Percentiles rank a stretch among this genome's conserved stretches.
Conservation (phyloP, 2,888 invertebrate species). For the Drosophila fulvimacula region DNA sequence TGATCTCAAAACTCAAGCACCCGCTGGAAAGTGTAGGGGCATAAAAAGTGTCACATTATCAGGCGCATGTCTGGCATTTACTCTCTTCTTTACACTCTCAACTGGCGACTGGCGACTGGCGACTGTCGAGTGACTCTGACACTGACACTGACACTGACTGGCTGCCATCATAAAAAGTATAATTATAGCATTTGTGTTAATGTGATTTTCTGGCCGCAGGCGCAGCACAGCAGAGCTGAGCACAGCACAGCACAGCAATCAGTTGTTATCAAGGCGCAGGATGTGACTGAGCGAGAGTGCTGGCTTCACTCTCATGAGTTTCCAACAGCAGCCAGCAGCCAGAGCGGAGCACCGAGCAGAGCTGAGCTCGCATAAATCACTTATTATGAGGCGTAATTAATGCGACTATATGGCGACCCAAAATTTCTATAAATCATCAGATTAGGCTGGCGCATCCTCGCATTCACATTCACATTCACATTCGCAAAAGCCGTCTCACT, state of each 20-base stretch:
- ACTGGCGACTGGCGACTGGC: slow-evolving; percentile 22
- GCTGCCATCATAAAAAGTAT: slow-evolving; percentile 74
- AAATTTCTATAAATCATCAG: slow-evolving; percentile 85
- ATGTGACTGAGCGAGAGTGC: slow-evolving; percentile 23
- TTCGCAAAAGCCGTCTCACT: slow-evolving; percentile 1
- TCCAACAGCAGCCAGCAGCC: slow-evolving; percentile 2
- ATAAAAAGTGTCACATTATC: slow-evolving; percentile 31
- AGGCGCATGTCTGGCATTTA: slow-evolving; percentile 24
- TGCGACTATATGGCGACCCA: slow-evolving; percentile 85
- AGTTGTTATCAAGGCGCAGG: slow-evolving; percentile 14
- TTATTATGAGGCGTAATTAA: slow-evolving; percentile 85
- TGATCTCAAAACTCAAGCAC: accelerated
- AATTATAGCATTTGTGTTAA: slow-evolving; percentile 82
- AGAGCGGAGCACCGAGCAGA: slow-evolving; percentile 23
- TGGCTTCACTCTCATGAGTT: slow-evolving; percentile 20
- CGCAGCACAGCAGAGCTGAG: slow-evolving; percentile 48
- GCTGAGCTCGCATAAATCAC: slow-evolving; percentile 84
- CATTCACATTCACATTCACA: slow-evolving; percentile 6
- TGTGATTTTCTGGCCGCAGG: slow-evolving; percentile 81
- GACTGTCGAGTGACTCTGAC: slow-evolving; percentile 1
- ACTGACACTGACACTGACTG: slow-evolving; percentile 38
- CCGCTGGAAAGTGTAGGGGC: background rate
- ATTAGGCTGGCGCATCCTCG: slow-evolving; percentile 75
- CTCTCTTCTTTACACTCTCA: slow-evolving; percentile 5
- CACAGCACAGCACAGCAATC: slow-evolving; percentile 4